These are phyloP conservation scores for Cetoscarus ocellatus DNA, from an alignment of 2,797 vertebrate species.

Conservation along the genomic window DNA sequence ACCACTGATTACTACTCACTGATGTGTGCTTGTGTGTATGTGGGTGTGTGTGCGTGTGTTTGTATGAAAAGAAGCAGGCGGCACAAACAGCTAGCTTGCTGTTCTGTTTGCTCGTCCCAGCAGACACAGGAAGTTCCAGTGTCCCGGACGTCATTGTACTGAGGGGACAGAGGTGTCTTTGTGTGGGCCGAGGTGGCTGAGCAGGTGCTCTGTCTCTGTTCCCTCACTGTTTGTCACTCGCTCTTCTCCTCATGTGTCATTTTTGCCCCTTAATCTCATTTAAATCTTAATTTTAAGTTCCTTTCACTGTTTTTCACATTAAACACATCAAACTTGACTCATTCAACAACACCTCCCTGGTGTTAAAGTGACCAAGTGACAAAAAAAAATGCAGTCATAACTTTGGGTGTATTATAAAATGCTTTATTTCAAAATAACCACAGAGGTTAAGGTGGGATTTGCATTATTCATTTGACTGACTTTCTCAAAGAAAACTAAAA, in stretches of 20 bases:
- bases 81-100: constrained; percentile 59
- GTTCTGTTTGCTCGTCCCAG: constrained; percentile 66
- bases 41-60: constrained; percentile 24
- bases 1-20: constrained; percentile 20
- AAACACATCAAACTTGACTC: too few relatives aligned
- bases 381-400: too few relatives aligned
- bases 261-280: constrained; percentile 23
- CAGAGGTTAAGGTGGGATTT: too few relatives aligned
- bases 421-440: too few relatives aligned
- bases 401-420: too few relatives aligned
- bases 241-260: constrained; percentile 10
- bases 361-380: too few relatives aligned
- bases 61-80: constrained; percentile 18
- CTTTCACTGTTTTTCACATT: too few relatives aligned
- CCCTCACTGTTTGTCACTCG: constrained; percentile 54
- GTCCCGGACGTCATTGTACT: constrained; percentile 74
- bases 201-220: constrained; percentile 80
- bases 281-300: too few relatives aligned
- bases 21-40: constrained; percentile 21
- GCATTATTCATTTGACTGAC: too few relatives aligned
- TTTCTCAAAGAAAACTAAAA: too few relatives aligned
- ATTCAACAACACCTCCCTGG: too few relatives aligned
- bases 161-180: constrained; percentile 83
- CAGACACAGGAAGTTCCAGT: constrained; percentile 77
- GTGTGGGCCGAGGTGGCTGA: constrained; percentile 72